phyloP scores from a whole-genome alignment of 2,113 vertebrate species.

The Poicephalus meyeri region DNA sequence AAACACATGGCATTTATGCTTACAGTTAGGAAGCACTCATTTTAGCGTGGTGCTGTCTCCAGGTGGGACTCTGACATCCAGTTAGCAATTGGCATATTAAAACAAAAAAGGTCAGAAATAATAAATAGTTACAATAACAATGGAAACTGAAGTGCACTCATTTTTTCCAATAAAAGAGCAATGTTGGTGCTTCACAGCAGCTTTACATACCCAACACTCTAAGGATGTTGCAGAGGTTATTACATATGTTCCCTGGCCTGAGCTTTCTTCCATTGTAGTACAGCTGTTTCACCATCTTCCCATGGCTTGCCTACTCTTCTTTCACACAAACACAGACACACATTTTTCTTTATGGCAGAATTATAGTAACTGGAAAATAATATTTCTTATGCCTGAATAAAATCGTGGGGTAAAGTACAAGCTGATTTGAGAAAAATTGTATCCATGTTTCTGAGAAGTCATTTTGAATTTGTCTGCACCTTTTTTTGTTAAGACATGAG shows the following conservation, averaged over 20 bases:
- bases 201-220: background rate
- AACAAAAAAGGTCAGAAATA: background rate
- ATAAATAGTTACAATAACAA: background rate
- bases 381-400: background rate
- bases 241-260: background rate
- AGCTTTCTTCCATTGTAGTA: background rate
- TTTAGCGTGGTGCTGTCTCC: background rate
- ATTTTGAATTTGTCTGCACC: background rate
- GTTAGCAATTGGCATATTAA: background rate
- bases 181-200: background rate
- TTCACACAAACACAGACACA: background rate
- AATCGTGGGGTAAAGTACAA: background rate
- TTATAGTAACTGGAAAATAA: background rate
- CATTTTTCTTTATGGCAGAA: background rate
- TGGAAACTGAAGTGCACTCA: fast-evolving
- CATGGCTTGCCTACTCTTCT: background rate
- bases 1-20: background rate
- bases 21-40: background rate
- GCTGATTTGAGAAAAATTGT: background rate
- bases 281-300: background rate
- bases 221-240: background rate
- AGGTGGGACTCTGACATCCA: background rate
- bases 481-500: background rate
- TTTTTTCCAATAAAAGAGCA: background rate
- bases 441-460: background rate